These are phyloP conservation scores for Micromesistius poutassou DNA, from an alignment of 2,797 vertebrate genomes.

Conservation along the genomic window DNA sequence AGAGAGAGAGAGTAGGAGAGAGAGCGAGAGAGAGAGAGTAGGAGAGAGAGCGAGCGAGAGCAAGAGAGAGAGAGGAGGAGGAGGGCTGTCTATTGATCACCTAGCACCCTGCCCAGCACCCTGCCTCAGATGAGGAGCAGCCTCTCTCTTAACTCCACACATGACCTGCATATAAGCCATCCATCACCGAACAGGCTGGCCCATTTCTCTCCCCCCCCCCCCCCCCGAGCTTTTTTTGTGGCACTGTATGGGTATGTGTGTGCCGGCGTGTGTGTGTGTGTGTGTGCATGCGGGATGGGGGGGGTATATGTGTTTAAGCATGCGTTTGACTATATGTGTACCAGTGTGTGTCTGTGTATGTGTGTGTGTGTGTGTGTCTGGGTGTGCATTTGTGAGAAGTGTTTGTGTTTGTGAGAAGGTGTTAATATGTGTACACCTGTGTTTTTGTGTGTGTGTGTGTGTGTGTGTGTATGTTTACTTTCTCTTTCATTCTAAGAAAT, in stretches of 20 bases:
- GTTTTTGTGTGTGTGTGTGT: too few relatives aligned
- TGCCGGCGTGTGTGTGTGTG: neutral
- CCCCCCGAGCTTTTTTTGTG: constrained; percentile 9
- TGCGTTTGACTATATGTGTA: too few relatives aligned
- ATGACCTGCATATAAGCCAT: constrained; percentile 72
- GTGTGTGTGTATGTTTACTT: too few relatives aligned
- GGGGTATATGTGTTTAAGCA: too few relatives aligned
- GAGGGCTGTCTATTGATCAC: constrained; percentile 67
- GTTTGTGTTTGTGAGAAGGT: too few relatives aligned
- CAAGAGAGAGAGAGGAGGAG: neutral
- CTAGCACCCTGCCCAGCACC: constrained; percentile 51
- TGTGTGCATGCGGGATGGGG: neutral
- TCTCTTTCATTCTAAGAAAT: too few relatives aligned
- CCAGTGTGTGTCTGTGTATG: too few relatives aligned
- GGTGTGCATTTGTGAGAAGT: too few relatives aligned
- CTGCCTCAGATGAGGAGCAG: constrained; percentile 58
- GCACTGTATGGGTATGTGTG: neutral
- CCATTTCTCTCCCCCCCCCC: constrained; percentile 61
- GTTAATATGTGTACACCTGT: too few relatives aligned
- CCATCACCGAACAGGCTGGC: constrained; percentile 63
- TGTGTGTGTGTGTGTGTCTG: too few relatives aligned
- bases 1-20: constrained; percentile 4
- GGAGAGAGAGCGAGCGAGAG: too few relatives aligned
- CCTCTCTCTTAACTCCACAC: constrained; percentile 72
- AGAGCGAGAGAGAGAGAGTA: too few relatives aligned